These are phyloP conservation scores for Sebastes variabilis DNA, from an alignment of 2,797 vertebrate species.

Conservation along the genomic window DNA sequence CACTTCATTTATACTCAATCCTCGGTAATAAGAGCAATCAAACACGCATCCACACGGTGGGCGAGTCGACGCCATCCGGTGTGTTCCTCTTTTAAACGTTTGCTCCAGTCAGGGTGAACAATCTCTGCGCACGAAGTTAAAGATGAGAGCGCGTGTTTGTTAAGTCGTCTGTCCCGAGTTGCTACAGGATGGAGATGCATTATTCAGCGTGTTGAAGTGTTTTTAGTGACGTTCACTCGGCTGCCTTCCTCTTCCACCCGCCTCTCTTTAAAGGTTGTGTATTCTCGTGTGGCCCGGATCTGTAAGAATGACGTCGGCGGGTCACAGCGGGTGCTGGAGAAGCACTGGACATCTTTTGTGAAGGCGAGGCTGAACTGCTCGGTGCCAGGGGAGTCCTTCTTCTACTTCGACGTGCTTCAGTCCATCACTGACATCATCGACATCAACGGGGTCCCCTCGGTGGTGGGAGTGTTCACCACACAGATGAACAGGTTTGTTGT, in stretches of 20 bases:
- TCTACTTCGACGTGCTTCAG: slow-evolving; percentile 98
- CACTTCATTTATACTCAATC: slow-evolving; percentile 70
- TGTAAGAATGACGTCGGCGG: slow-evolving; percentile 98
- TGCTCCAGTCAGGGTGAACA: slow-evolving; percentile 35
- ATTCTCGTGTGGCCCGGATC: slow-evolving; percentile 97
- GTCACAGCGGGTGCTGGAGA: slow-evolving; percentile 96
- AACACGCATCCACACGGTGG: slow-evolving; percentile 1
- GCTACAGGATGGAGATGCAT: slow-evolving; percentile 71
- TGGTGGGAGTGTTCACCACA: slow-evolving; percentile 97
- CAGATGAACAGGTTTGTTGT: slow-evolving; percentile 94
- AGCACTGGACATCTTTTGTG: slow-evolving; percentile 98
- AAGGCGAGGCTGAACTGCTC: slow-evolving; percentile 98
- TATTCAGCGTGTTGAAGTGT: slow-evolving; percentile 73
- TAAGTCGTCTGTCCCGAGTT: slow-evolving; percentile 43
- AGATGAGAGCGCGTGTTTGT: slow-evolving; percentile 42
- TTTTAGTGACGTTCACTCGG: slow-evolving; percentile 70
- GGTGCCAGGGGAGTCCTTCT: slow-evolving; percentile 96
- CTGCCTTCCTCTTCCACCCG: slow-evolving; percentile 30
- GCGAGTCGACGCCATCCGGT: neutral
- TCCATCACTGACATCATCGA: slow-evolving; percentile 95
- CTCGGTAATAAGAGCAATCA: slow-evolving; percentile 47
- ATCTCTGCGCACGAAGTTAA: slow-evolving; percentile 31
- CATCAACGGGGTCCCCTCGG: slow-evolving; percentile 91
- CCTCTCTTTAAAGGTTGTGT: slow-evolving; percentile 87
- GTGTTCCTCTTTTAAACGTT: slow-evolving; percentile 35